Percentiles rank a stretch among this genome's conserved stretches.
Conservation (phyloP, 2,797 vertebrate genomes). For the Sparus aurata region DNA sequence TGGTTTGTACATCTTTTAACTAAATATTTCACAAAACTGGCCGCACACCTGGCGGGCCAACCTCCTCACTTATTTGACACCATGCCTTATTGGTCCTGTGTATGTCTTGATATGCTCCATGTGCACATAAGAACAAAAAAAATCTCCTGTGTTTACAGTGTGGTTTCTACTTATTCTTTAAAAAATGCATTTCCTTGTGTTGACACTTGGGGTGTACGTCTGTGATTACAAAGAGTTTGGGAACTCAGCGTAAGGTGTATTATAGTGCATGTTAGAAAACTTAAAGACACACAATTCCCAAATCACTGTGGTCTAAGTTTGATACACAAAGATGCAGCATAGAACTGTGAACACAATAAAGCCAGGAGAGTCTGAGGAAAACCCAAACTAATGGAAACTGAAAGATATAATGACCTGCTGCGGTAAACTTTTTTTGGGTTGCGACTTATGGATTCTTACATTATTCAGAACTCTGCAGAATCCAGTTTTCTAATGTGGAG, state of each 20-base stretch:
- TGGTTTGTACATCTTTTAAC: too few relatives aligned
- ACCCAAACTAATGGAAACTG: conserved; percentile 10
- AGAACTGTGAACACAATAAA: conserved; percentile 10
- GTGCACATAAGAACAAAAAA: too few relatives aligned
- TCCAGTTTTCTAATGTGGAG: conserved; percentile 24
- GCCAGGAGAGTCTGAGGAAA: background rate
- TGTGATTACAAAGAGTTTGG: too few relatives aligned
- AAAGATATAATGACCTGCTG: conserved; percentile 17
- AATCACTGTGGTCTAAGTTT: conserved; percentile 4
- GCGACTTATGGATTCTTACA: conserved; percentile 8
- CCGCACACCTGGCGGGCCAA: too few relatives aligned
- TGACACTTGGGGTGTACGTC: too few relatives aligned
- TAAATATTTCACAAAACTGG: too few relatives aligned
- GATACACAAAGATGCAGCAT: background rate
- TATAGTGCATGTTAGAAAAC: background rate
- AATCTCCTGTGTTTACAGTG: too few relatives aligned
- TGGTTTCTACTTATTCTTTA: too few relatives aligned
- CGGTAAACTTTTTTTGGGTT: conserved; percentile 7
- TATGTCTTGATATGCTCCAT: too few relatives aligned
- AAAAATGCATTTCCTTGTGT: too few relatives aligned
- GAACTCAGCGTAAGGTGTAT: background rate
- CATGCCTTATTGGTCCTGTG: too few relatives aligned
- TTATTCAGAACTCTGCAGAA: conserved; percentile 29
- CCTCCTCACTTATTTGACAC: too few relatives aligned
- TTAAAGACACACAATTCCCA: background rate